Percentiles rank a stretch among this genome's conserved stretches.
Conservation (phyloP, 1,140 invertebrate genomes). For the Drosophila setifemur region DNA sequence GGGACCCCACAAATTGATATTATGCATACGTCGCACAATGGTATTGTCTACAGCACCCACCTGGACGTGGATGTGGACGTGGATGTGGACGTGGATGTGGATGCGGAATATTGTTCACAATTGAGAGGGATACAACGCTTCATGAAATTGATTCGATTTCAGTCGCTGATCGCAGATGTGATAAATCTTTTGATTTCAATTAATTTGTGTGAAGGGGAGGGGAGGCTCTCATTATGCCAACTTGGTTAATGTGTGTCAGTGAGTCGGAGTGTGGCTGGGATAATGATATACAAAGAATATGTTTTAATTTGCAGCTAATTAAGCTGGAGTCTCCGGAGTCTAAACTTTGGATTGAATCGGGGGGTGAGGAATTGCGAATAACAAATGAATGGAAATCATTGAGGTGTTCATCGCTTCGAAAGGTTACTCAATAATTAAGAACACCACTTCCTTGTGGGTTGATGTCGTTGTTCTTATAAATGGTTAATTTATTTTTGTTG, state of each 20-base stretch:
- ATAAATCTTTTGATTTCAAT: constrained; percentile 74
- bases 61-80: constrained; percentile 29
- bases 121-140: constrained; percentile 9
- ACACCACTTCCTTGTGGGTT: constrained; percentile 25
- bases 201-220: constrained; percentile 57
- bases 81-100: too few species aligned
- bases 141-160: constrained; percentile 64
- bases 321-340: constrained; percentile 2
- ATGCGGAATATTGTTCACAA: constrained; percentile 6
- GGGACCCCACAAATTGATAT: constrained; percentile 78
- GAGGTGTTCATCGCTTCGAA: constrained; percentile 33
- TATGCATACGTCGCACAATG: constrained; percentile 60
- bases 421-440: constrained; percentile 32
- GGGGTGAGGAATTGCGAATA: constrained; percentile 13
- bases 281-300: constrained; percentile 52
- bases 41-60: constrained; percentile 58
- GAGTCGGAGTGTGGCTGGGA: too few species aligned
- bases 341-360: constrained; percentile 13
- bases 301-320: constrained; percentile 58
- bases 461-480: too few species aligned
- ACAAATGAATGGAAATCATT: constrained; percentile 36
- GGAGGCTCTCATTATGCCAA: constrained; percentile 51
- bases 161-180: constrained; percentile 67
- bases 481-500: too few species aligned
- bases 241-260: constrained; percentile 66